Base-by-base conservation (phyloP, 2,888 invertebrate species). In the Caenorhabditis panamensis region DNA sequence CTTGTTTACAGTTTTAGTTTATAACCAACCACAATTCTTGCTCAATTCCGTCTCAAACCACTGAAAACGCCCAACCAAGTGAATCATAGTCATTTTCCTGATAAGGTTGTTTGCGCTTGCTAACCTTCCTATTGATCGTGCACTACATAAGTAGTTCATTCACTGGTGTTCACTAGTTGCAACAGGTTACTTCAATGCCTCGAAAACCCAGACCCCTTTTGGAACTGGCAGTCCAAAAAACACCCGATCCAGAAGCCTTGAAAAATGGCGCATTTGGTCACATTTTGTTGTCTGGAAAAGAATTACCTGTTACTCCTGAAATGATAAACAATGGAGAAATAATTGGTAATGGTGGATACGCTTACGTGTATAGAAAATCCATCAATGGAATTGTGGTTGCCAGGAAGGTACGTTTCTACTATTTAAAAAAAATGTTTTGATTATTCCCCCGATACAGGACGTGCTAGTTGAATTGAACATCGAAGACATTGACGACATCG, bases 261-360 rank as follows among this genome's bases (percentile, higher is more conserved):
- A 20, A 28, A 37, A 66, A 73, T 51, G 73, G 73, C 0, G 47
- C 73, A 28, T 56, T 63, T 28, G 73, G 73, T 8, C 5, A 73
- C 8, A 49, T 73, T 13, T 31, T 47, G 18, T 31, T 73, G 0
- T 66, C 66, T 6, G 73, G 64, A 3, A 26, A 47, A 2, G 6
- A 8, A 9, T 26, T 58, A 6, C n/a, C 9, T 18, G 58, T 73
- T 5, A 24, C 54, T n/a, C 16, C 26, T 3, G 73, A 73, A 16
- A 73, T 73, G 73, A 63, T 59, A 20, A 13, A 6, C 8, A 2
- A 9, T 16, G 64, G 72, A 28, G 63, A 37, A 8, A 36, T 36
- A 31, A 75, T 75, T 37, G 72, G 63, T n/a, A 54, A 28, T 24
- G 75, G 75, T 0, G 75, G 75, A 28, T 59, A 66, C 11, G 49